Evolutionary conservation across 2,113 vertebrate genomes (phyloP).

Genomic region (Pomatostomus ruficeps): DNA sequence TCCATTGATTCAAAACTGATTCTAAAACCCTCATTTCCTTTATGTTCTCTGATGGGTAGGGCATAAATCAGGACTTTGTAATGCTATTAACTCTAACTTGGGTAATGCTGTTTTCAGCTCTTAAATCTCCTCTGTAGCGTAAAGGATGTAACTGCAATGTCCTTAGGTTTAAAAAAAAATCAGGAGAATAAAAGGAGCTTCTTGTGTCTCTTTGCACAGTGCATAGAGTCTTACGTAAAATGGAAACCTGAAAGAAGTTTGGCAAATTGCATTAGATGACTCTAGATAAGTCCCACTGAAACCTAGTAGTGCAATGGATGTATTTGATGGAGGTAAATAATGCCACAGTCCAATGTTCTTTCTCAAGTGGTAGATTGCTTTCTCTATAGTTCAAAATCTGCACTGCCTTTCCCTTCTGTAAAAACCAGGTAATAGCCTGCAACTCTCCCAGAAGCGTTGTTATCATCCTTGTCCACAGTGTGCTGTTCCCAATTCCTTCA

Average conservation of each 20-base stretch:
- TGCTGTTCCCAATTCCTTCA: conserved; percentile 48
- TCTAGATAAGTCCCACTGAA: neutral
- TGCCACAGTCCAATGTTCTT: conserved; percentile 11
- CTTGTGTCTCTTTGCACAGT: neutral
- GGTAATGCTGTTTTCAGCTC: neutral
- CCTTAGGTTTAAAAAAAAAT: neutral
- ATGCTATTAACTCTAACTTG: neutral
- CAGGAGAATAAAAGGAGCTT: neutral
- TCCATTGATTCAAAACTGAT: neutral
- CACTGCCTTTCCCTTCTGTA: conserved; percentile 60
- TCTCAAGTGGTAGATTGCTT: conserved; percentile 27
- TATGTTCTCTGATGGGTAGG: neutral
- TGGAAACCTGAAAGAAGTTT: neutral
- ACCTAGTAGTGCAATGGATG: neutral
- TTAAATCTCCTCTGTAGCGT: neutral
- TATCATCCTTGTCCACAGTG: conserved; percentile 52
- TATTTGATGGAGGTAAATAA: neutral
- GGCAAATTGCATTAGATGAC: neutral
- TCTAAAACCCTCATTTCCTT: neutral
- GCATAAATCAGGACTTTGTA: neutral
- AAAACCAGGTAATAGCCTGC: conserved; percentile 55
- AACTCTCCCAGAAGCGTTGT: conserved; percentile 36
- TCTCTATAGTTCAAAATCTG: conserved; percentile 43
- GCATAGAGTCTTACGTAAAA: neutral
- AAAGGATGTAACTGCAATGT: neutral